Conservation (phyloP, 2,113 vertebrate genomes). For the Chrysemys picta region DNA sequence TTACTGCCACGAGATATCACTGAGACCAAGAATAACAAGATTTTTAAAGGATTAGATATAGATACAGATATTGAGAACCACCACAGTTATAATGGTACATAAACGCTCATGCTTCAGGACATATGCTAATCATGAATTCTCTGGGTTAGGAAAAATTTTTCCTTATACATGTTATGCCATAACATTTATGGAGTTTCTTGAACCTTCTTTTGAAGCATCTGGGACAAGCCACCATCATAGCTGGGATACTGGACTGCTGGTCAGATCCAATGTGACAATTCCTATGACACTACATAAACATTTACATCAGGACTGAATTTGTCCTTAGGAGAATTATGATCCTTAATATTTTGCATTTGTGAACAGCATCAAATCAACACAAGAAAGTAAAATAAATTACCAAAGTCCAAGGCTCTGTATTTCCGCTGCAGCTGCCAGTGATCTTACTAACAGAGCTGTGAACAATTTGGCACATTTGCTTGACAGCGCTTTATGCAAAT, state of each 20-base stretch:
- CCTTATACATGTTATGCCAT: background rate
- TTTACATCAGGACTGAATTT: background rate
- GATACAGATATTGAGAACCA: background rate
- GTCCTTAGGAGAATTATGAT: background rate
- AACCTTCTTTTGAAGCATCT: rapidly evolving
- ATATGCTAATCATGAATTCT: background rate
- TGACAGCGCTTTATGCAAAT: background rate
- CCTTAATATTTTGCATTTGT: background rate
- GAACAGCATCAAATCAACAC: background rate
- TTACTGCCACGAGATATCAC: background rate
- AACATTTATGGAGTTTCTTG: background rate
- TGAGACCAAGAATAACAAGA: background rate
- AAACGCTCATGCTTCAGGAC: background rate
- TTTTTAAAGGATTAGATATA: background rate
- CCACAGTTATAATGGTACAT: rapidly evolving
- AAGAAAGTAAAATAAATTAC: background rate
- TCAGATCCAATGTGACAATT: background rate
- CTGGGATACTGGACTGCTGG: background rate
- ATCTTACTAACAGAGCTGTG: background rate
- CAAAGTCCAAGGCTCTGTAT: background rate
- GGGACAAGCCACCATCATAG: background rate
- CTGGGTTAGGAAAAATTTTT: background rate
- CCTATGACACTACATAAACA: background rate
- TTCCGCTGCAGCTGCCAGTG: background rate
- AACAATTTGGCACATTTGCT: background rate